Percentiles rank a stretch among this genome's conserved stretches.
Conservation (phyloP, 2,797 vertebrate genomes). For the Chaunax sp. region DNA sequence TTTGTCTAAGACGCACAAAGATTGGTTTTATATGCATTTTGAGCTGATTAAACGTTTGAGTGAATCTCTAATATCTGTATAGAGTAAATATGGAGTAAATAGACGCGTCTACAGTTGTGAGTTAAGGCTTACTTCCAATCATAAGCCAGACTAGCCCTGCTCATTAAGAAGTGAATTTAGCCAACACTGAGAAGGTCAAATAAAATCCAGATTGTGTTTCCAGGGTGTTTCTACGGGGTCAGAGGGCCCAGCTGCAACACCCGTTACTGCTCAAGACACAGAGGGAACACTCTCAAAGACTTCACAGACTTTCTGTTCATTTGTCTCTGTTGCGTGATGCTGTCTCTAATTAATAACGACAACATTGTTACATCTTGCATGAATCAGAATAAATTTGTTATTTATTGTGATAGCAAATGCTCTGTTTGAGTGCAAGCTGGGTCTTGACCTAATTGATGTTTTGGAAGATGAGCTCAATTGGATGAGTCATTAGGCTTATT, state of each 20-base stretch:
- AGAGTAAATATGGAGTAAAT: too few species aligned
- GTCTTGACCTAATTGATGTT: constrained; percentile 69
- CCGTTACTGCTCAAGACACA: constrained; percentile 16
- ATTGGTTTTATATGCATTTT: too few species aligned
- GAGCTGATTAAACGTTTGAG: too few species aligned
- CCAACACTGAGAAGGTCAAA: constrained; percentile 23
- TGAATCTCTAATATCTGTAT: too few species aligned
- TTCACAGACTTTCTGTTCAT: not conserved
- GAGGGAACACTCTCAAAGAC: not conserved
- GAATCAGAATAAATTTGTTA: constrained; percentile 31
- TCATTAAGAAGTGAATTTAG: constrained; percentile 1
- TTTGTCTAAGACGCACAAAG: too few species aligned
- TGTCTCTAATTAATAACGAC: constrained; percentile 35
- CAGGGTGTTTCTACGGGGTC: constrained; percentile 18
- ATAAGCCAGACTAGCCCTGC: constrained; percentile 9
- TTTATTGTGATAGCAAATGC: constrained; percentile 40
- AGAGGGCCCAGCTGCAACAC: constrained; percentile 5
- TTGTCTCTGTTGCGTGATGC: not conserved
- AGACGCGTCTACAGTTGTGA: constrained; percentile 9
- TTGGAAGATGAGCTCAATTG: constrained; percentile 71
- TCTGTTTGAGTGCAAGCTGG: constrained; percentile 40
- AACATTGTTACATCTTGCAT: constrained; percentile 21
- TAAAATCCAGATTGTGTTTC: constrained; percentile 18
- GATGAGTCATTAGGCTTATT: constrained; percentile 76
- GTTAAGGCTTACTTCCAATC: constrained; percentile 12